A percentile compares a stretch with the other conserved stretches of the same genome.
These are phyloP conservation scores for Numenius phaeopus DNA, from an alignment of 2,797 vertebrate species.

Conservation along the genomic window DNA sequence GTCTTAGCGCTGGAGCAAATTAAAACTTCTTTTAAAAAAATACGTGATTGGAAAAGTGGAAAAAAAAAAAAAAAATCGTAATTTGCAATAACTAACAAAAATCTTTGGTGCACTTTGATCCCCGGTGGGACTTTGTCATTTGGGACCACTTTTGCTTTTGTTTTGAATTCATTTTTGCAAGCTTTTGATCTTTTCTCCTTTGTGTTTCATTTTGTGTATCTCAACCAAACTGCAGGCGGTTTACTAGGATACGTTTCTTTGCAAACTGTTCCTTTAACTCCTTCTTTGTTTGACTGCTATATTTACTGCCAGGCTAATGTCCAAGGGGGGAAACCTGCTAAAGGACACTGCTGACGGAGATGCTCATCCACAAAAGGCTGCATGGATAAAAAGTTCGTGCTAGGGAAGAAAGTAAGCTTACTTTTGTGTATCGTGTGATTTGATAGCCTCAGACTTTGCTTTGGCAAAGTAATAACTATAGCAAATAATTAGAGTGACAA, in stretches of 20 bases:
- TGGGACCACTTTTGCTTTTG: neutral
- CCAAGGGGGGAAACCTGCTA: neutral
- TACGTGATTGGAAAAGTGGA: neutral
- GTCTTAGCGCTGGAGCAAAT: conserved; percentile 31
- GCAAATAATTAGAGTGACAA: neutral
- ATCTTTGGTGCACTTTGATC: neutral
- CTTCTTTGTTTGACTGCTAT: neutral
- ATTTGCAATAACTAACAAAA: conserved; percentile 15
- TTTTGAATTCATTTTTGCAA: conserved; percentile 43
- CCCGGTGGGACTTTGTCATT: neutral
- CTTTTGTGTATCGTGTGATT: neutral
- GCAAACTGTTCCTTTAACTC: conserved; percentile 41
- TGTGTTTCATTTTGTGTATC: conserved; percentile 29
- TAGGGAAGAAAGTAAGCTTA: neutral
- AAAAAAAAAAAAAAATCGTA: neutral
- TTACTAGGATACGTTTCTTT: conserved; percentile 28
- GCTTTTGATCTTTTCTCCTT: conserved; percentile 21
- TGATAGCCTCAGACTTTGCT: neutral
- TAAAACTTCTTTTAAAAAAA: conserved; percentile 37
- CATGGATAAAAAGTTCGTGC: neutral
- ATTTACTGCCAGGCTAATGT: conserved; percentile 16
- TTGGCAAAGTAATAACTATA: neutral
- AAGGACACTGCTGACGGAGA: neutral
- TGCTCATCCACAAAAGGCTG: neutral
- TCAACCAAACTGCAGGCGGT: conserved; percentile 32